Evolutionary conservation across 2,113 vertebrate species (phyloP).

Genomic region (Etheostoma cragini): DNA sequence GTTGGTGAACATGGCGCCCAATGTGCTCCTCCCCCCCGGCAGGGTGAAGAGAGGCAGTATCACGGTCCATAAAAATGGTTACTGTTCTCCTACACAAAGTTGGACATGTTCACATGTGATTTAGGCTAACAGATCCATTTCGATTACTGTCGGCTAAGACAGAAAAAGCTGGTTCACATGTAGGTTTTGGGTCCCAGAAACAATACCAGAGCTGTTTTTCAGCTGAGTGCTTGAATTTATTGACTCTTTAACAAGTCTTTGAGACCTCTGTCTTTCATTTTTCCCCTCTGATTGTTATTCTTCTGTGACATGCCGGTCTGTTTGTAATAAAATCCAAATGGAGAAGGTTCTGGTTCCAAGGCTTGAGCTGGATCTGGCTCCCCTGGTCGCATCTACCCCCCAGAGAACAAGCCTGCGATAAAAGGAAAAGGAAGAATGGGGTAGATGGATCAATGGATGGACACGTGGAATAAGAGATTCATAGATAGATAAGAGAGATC

Average conservation of each 20-base stretch:
- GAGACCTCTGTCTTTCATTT: conserved; percentile 44
- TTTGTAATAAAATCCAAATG: conserved; percentile 82
- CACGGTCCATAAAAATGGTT: conserved; percentile 51
- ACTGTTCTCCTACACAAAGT: conserved; percentile 49
- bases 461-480: conserved; percentile 32
- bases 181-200: conserved; percentile 43
- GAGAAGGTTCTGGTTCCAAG: conserved; percentile 61
- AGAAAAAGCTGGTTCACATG: conserved; percentile 61
- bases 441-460: conserved; percentile 48
- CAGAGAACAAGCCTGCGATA: conserved; percentile 33
- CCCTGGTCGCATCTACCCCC: background rate
- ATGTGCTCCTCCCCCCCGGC: background rate
- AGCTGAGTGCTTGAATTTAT: conserved; percentile 66
- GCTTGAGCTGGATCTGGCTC: conserved; percentile 37
- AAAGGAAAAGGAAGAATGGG: conserved; percentile 34
- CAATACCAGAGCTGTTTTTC: conserved; percentile 25
- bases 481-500: conserved; percentile 39
- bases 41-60: conserved; percentile 50
- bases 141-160: conserved; percentile 28
- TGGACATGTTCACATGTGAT: conserved; percentile 52
- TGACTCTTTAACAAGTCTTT: conserved; percentile 72
- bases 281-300: conserved; percentile 64
- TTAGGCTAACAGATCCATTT: conserved; percentile 51
- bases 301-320: conserved; percentile 62
- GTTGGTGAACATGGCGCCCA: conserved; percentile 23